Evolutionary conservation across 2,888 invertebrate genomes (phyloP), one percentile per base, ranked within the genome.

Genomic region (Ophion ellenae): DNA sequence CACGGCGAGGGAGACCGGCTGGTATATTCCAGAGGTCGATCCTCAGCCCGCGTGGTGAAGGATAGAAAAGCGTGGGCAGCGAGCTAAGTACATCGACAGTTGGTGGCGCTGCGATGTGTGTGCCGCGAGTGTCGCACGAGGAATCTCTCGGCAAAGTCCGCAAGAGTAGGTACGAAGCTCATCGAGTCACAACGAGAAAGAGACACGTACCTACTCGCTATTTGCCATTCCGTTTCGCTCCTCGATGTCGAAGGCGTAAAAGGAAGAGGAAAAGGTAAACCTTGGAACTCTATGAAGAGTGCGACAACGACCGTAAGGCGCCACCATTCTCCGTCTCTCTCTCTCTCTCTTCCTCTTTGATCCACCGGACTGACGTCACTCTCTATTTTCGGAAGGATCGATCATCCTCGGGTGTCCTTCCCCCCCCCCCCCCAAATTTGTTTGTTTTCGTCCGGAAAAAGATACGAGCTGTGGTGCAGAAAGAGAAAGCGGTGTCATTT

Each of bases 351-450:
- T 9, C 36, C 32, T 66, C 36, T 45, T 24, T 20, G 36, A 47
- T 74, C 70, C 40, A 47, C 45, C 32, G n/a, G 63, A 71, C 81
- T 88, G 89, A 88, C 85, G 89, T 89, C 87, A 89, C 76, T 67
- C 63, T 75, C 84, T 88, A 87, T 87, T 89, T 87, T 66, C 69
- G 77, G 76, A 28, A 75, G 76, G 86, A 83, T 84, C 83, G 77
- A 77, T 83, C 83, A 71, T 59, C 74, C 69, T 67, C 24, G n/a
- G 4, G 20, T 47, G 47, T 69, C 45, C 69, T 81, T 81, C 45
- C 66, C 73, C 79, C 70, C 79, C 76, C 20, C 71, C n/a, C 67
- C 7, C 61, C 40, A 7, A 28, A 32, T 40, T 14, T 20, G 36
- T 2, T 2, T 63, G 40, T 64, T 64, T 64, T 24, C 47, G 47